Conservation (phyloP, 2,113 vertebrate genomes). For the Tinamus guttatus region DNA sequence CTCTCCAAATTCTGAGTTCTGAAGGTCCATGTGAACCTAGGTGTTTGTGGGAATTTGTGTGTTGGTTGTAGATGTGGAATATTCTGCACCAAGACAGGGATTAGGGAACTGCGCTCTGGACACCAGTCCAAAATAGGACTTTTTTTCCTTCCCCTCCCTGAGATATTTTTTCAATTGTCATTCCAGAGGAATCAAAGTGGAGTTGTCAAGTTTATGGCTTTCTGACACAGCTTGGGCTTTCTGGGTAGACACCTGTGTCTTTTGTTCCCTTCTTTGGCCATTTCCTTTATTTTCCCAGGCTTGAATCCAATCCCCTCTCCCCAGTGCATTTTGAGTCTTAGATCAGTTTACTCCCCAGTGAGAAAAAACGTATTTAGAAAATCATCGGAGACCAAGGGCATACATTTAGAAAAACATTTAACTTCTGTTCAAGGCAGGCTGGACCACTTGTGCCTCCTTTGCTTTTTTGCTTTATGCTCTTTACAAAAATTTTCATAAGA, state of each 20-base stretch:
- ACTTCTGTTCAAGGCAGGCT: background rate
- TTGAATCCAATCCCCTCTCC: background rate
- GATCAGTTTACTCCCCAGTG: background rate
- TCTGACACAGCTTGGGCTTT: background rate
- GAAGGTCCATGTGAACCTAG: background rate
- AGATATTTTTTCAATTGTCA: background rate
- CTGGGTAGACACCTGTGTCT: background rate
- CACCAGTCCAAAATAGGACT: background rate
- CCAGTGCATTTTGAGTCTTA: background rate
- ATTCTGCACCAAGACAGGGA: background rate
- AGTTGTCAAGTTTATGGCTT: background rate
- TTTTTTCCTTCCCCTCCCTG: background rate
- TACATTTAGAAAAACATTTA: background rate
- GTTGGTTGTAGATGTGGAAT: background rate
- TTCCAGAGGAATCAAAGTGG: background rate
- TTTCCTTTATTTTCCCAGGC: constrained; percentile 24
- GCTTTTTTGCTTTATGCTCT: constrained; percentile 9
- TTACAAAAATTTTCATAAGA: constrained; percentile 35
- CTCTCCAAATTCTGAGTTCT: background rate
- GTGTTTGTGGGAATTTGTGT: background rate
- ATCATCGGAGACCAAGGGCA: background rate
- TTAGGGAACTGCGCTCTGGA: background rate
- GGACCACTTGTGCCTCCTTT: background rate
- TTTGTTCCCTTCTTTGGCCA: background rate
- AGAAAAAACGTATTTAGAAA: constrained; percentile 18